Evolutionary conservation across 2,797 vertebrate genomes (phyloP).

Genomic region (Enoplosus armatus): DNA sequence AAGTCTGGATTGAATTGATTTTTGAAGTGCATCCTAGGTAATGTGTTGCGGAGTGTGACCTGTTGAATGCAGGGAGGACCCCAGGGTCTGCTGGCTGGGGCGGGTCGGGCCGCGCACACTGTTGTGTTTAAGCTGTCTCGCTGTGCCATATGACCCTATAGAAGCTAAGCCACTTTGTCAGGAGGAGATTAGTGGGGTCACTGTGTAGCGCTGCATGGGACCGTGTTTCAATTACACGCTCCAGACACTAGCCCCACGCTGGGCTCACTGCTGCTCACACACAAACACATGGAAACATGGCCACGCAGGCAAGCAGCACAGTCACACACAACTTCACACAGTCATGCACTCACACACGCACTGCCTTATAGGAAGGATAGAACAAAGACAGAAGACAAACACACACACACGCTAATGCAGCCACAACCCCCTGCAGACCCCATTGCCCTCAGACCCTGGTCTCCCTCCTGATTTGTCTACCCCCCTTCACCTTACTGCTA

Average conservation of each 20-base stretch:
- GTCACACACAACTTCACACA: constrained; percentile 1
- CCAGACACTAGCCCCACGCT: constrained; percentile 74
- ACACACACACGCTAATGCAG: constrained; percentile 28
- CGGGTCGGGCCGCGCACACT: constrained; percentile 18
- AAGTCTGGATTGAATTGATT: neutral
- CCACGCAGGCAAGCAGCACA: constrained; percentile 24
- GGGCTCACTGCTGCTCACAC: constrained; percentile 65
- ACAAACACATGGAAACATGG: constrained; percentile 39
- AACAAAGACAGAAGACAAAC: constrained; percentile 20
- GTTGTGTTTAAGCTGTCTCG: constrained; percentile 80
- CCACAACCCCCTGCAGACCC: constrained; percentile 48
- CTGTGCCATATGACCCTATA: constrained; percentile 86
- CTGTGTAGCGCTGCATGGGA: constrained; percentile 77
- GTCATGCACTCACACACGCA: neutral
- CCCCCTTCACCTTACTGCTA: constrained; percentile 24
- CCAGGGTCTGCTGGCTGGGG: constrained; percentile 30
- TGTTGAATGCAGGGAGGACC: constrained; percentile 56
- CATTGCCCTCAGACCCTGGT: constrained; percentile 29
- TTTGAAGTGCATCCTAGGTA: neutral
- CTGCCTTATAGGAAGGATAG: neutral
- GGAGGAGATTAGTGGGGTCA: constrained; percentile 87
- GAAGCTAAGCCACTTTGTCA: constrained; percentile 88
- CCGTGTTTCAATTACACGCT: constrained; percentile 83
- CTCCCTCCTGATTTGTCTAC: constrained; percentile 27
- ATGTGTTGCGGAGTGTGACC: constrained; percentile 29